Conservation (phyloP, 2,888 invertebrate genomes). For the Melanchra persicariae region DNA sequence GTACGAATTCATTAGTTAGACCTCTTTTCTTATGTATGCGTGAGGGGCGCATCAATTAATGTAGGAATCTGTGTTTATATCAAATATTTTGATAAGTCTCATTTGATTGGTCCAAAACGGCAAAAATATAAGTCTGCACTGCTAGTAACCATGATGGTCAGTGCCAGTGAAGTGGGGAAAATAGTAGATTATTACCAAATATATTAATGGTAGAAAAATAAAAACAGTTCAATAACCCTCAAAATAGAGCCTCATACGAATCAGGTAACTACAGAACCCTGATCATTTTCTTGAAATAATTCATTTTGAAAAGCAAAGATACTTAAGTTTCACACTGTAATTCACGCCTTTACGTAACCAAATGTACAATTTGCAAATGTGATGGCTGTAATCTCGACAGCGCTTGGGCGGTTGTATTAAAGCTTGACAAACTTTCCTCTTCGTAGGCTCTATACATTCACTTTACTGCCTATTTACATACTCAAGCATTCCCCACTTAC, state of each 20-base stretch:
- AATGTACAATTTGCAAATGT: conserved; percentile 19
- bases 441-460: neutral
- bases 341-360: conserved; percentile 19
- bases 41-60: neutral
- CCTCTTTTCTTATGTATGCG: neutral
- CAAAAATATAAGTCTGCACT: neutral
- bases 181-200: neutral
- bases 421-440: conserved; percentile 6
- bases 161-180: neutral
- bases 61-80: neutral
- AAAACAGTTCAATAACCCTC: neutral
- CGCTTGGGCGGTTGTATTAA: conserved; percentile 3
- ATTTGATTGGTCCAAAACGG: neutral
- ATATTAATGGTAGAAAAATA: neutral
- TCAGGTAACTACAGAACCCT: neutral
- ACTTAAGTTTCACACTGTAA: conserved; percentile 2
- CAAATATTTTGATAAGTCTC: neutral
- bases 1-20: neutral
- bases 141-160: neutral
- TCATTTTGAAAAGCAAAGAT: neutral
- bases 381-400: conserved; percentile 24
- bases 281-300: neutral
- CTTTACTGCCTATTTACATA: conserved; percentile 2
- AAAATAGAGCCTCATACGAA: neutral
- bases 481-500: neutral